Base-by-base conservation (phyloP, 2,797 vertebrate species). In the Chanos chanos region DNA sequence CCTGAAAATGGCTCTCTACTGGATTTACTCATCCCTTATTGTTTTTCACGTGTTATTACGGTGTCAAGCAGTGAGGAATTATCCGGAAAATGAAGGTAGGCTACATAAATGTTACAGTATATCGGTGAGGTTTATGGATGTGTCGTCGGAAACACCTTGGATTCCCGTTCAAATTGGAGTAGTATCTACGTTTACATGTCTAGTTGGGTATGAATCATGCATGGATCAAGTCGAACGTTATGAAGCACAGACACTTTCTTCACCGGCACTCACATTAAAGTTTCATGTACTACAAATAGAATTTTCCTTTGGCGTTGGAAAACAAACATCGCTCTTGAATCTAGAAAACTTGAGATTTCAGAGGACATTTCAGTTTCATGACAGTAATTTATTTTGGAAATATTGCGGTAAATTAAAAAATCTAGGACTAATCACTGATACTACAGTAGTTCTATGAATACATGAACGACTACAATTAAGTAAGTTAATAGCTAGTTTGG, bases 71-170 rank as follows among this genome's bases (percentile, higher is more conserved):
- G 13, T 73, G 53, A 74, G 76, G 56, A 80, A 73, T 61, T 77
- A 80, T 37, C 76, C 78, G 7, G 78, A 79, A 15, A 79, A 79
- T 68, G 75, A 79, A 74, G 75, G 77, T 75, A 74, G 50, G 57
- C 18, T n/a, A 39, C 28, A 19, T 10, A 25, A 27, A 22, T 36
- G 59, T 56, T 66, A 44, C 49, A 64, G 53, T 25, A 30, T 55
- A 15, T 19, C 19, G 25, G 36, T 15, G 53, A 13, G 57, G 61
- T 27, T 34, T 53, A 37, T 21, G 39, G 10, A 55, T 6, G 24
- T 12, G 21, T 9, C 52, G 8, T n/a, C 18, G 34, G 22, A 22
- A 16, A 34, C 13, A 40, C 21, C 3, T 13, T 21, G 19, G 19
- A 30, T 56, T 50, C 27, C 31, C 7, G 13, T 33, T 43, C 48